These are phyloP conservation scores for Leptobrachium ailaonicum DNA, from an alignment of 2,113 vertebrate species.

Conservation along the genomic window DNA sequence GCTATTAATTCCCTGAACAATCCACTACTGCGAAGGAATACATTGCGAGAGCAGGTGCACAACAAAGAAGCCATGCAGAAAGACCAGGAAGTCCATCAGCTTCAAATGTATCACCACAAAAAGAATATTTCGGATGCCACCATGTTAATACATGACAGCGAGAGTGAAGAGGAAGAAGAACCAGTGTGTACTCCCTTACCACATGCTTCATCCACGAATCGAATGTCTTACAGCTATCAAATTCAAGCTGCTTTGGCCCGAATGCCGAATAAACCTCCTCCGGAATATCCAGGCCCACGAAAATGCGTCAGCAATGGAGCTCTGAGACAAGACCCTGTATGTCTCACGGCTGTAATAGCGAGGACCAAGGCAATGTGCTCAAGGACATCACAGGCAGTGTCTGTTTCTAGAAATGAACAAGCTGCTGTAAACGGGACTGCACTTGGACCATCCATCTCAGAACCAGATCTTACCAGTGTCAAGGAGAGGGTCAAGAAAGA, in stretches of 20 bases:
- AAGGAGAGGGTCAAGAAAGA: constrained; percentile 94
- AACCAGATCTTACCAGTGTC: constrained; percentile 92
- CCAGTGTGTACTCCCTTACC: constrained; percentile 69
- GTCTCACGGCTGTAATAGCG: constrained; percentile 59
- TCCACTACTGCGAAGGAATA: constrained; percentile 81
- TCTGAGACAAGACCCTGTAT: constrained; percentile 66
- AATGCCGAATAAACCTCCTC: constrained; percentile 93
- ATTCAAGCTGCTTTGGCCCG: constrained; percentile 91
- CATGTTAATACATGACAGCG: constrained; percentile 95
- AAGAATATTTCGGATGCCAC: constrained; percentile 92
- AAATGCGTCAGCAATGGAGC: constrained; percentile 75
- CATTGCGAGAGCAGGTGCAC: constrained; percentile 82
- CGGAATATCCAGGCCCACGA: constrained; percentile 88
- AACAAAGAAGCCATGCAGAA: constrained; percentile 64
- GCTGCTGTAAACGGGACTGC: constrained; percentile 75
- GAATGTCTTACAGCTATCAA: constrained; percentile 85
- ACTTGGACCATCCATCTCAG: constrained; percentile 90
- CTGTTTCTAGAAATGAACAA: constrained; percentile 80
- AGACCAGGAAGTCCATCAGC: constrained; percentile 62
- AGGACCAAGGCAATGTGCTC: constrained; percentile 65
- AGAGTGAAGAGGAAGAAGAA: constrained; percentile 85
- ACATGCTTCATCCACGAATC: constrained; percentile 73
- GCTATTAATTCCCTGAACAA: constrained; percentile 78
- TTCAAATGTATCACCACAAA: constrained; percentile 82
- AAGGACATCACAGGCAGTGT: constrained; percentile 70